Conservation (phyloP, 2,113 vertebrate genomes). For the Onychostruthus taczanowskii region DNA sequence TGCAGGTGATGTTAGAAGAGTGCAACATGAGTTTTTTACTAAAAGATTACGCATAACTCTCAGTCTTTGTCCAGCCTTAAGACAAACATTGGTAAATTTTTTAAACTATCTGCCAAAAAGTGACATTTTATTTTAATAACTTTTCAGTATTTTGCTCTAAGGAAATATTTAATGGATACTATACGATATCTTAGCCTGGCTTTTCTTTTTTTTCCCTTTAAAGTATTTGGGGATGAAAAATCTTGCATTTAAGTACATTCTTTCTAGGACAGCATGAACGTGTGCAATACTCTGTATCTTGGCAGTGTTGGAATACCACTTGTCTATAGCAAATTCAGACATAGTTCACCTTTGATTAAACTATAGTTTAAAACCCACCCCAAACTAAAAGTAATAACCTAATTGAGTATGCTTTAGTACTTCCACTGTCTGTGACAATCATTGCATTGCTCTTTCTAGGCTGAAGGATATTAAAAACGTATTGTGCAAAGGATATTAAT, state of each 20-base stretch:
- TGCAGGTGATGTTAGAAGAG: background rate
- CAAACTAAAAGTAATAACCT: slow-evolving; percentile 25
- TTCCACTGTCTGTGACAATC: slow-evolving; percentile 54
- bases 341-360: slow-evolving; percentile 59
- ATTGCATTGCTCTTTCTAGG: slow-evolving; percentile 69
- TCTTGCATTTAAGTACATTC: background rate
- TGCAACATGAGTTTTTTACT: background rate
- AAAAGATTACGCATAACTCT: background rate
- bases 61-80: background rate
- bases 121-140: background rate
- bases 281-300: background rate
- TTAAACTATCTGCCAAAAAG: background rate
- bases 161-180: slow-evolving; percentile 32
- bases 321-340: slow-evolving; percentile 33
- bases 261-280: background rate
- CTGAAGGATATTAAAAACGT: slow-evolving; percentile 72
- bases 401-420: slow-evolving; percentile 65
- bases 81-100: background rate
- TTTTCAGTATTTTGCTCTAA: slow-evolving; percentile 6
- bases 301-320: background rate
- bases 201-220: background rate
- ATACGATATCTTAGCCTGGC: background rate
- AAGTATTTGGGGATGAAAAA: background rate
- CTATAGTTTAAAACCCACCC: background rate
- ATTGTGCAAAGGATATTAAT: slow-evolving; percentile 74